Conservation (phyloP, 2,888 invertebrate genomes). For the Tridacna crocea region DNA sequence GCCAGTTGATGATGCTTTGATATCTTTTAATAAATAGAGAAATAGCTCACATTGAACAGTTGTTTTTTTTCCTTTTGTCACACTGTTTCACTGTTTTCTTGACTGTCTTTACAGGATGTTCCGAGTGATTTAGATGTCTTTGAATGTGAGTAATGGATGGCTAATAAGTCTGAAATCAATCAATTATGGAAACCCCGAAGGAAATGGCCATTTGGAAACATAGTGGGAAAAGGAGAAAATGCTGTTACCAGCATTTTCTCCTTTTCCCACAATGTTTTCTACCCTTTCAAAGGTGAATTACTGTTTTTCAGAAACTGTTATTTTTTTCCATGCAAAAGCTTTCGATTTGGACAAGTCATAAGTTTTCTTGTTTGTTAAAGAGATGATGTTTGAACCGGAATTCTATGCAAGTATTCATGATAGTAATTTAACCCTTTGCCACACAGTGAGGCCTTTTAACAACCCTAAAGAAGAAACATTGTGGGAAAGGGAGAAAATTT, state of each 20-base stretch:
- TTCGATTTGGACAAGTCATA: neutral
- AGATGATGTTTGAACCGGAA: too few relatives aligned
- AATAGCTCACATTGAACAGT: too few relatives aligned
- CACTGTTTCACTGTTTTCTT: too few relatives aligned
- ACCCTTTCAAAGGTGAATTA: neutral
- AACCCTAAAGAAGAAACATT: neutral
- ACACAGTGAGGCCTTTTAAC: neutral
- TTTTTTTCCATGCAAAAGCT: neutral
- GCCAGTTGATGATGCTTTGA: too few relatives aligned
- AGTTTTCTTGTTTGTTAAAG: neutral
- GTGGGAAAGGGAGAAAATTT: constrained; percentile 4
- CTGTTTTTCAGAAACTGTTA: too few relatives aligned
- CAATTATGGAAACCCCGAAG: too few relatives aligned
- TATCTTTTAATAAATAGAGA: too few relatives aligned
- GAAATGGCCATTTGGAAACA: neutral
- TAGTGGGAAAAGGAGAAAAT: neutral
- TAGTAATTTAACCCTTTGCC: neutral
- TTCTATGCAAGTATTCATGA: neutral
- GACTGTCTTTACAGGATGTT: too few relatives aligned
- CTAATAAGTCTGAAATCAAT: too few relatives aligned
- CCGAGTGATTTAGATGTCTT: too few relatives aligned
- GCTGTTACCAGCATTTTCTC: neutral
- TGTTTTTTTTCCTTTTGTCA: too few relatives aligned
- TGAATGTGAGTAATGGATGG: too few relatives aligned
- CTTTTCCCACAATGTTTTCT: neutral